Percentiles rank a stretch among this genome's conserved stretches.
phyloP scores from a whole-genome alignment of 2,113 vertebrate species.

The Urocynchramus pylzowi region DNA sequence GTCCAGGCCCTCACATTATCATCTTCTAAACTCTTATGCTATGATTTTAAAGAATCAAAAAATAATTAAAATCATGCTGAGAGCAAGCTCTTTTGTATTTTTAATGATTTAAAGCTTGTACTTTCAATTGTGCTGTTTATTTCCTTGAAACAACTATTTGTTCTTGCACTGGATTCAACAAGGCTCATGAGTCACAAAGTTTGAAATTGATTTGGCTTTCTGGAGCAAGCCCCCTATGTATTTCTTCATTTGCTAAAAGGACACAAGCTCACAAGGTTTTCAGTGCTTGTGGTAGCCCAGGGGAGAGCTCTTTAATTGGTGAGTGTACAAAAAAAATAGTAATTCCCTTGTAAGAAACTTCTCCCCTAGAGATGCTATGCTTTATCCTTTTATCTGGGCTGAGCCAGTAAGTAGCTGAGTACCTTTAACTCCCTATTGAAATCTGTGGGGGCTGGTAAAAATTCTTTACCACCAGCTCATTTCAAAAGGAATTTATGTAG shows the following conservation, averaged over 20 bases:
- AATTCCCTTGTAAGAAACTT: neutral
- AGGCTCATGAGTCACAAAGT: neutral
- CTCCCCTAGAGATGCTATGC: neutral
- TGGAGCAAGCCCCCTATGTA: neutral
- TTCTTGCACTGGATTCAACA: conserved; percentile 27
- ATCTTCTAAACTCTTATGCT: neutral
- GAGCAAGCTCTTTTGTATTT: neutral
- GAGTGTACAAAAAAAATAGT: neutral
- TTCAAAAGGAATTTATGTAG: neutral
- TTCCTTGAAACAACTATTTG: neutral
- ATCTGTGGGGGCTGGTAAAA: neutral
- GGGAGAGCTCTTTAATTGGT: neutral
- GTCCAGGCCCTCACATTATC: neutral
- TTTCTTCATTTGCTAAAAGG: neutral
- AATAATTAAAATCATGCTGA: neutral
- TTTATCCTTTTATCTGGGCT: neutral
- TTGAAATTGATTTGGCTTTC: conserved; percentile 7
- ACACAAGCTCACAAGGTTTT: neutral
- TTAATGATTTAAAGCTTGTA: neutral
- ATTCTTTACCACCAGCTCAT: neutral
- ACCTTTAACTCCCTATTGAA: neutral
- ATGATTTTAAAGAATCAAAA: neutral
- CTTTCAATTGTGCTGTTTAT: neutral
- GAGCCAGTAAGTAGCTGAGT: neutral
- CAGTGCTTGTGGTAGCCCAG: neutral